Evolutionary conservation across 2,888 invertebrate species (phyloP).

Genomic region (Laspeyria flexula): DNA sequence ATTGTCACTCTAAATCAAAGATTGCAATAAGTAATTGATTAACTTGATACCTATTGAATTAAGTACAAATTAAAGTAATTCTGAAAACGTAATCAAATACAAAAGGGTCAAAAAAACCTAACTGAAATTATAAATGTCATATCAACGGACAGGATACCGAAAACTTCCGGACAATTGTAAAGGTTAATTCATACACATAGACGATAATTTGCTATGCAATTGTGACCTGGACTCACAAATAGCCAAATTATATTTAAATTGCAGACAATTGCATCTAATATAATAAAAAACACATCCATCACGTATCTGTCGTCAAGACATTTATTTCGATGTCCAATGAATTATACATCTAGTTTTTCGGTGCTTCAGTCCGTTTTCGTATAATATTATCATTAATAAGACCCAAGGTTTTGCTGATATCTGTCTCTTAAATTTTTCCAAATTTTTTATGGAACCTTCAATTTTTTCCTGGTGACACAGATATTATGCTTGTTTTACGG

Average conservation of each 20-base stretch:
- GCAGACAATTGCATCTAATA: constrained; percentile 77
- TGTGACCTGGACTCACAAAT: constrained; percentile 70
- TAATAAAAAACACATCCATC: constrained; percentile 58
- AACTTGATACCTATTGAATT: no score
- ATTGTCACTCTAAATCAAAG: no score
- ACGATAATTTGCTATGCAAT: constrained; percentile 50
- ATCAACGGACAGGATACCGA: not conserved
- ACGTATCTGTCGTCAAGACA: constrained; percentile 48
- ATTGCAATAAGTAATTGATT: no score
- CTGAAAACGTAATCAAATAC: no score
- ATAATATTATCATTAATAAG: constrained; percentile 77
- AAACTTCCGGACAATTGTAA: not conserved
- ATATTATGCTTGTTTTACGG: constrained; percentile 18
- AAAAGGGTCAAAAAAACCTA: no score
- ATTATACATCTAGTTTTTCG: constrained; percentile 58
- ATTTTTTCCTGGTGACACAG: constrained; percentile 35
- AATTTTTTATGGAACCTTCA: constrained; percentile 23
- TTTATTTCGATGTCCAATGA: constrained; percentile 67
- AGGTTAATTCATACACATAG: constrained; percentile 42
- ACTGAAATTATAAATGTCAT: no score
- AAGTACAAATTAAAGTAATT: no score
- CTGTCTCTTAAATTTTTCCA: constrained; percentile 26
- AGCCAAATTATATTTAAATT: constrained; percentile 69
- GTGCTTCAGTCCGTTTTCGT: constrained; percentile 53
- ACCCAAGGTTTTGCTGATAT: constrained; percentile 49